Evolutionary conservation across 2,113 vertebrate species (phyloP).

Genomic region (Dicentrarchus labrax): DNA sequence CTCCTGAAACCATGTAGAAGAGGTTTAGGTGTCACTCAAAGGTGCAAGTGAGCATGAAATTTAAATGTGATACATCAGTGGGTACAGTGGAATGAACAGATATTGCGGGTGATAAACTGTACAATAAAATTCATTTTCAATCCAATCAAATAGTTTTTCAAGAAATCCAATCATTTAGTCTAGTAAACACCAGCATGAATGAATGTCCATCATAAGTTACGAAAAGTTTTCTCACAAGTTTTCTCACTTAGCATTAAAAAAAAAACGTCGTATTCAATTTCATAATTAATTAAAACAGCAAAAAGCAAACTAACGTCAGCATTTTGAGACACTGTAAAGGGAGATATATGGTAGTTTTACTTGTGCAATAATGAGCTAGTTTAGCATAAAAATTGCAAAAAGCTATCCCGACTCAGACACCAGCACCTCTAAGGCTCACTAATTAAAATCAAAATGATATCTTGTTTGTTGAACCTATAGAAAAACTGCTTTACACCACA

Average conservation of each 20-base stretch:
- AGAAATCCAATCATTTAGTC: constrained; percentile 10
- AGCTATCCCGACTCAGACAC: neutral
- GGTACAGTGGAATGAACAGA: neutral
- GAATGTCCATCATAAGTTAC: neutral
- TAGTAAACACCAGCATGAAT: neutral
- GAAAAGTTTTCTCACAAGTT: neutral
- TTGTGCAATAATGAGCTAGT: too few relatives aligned
- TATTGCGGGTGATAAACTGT: neutral
- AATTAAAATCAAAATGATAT: neutral
- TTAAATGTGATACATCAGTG: constrained; percentile 36
- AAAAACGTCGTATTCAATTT: too few relatives aligned
- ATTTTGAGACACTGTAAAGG: too few relatives aligned
- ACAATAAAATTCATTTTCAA: constrained; percentile 18
- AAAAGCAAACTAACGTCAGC: too few relatives aligned
- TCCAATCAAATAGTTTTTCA: neutral
- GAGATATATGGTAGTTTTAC: too few relatives aligned
- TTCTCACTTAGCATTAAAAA: neutral
- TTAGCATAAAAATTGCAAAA: neutral
- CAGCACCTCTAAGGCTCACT: neutral
- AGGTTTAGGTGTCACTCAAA: constrained; percentile 14
- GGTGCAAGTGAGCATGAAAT: constrained; percentile 44
- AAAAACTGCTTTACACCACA: neutral
- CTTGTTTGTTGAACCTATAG: neutral
- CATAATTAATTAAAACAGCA: too few relatives aligned
- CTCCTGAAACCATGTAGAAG: neutral